phyloP scores from a whole-genome alignment of 2,113 vertebrate species.

The Sander vitreus region DNA sequence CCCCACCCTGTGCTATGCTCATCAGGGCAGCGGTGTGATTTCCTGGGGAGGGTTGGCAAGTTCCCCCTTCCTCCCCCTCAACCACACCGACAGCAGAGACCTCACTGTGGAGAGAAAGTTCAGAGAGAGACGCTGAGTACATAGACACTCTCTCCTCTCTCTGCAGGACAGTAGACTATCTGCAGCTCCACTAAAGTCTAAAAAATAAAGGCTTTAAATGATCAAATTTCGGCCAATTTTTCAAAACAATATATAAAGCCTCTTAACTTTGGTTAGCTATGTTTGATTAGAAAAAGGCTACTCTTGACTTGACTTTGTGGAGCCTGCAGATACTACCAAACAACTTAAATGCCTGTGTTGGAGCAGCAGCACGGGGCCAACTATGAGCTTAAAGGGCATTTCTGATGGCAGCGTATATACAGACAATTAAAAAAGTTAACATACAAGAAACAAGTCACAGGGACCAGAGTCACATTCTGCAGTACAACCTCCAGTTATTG shows the following conservation, averaged over 20 bases:
- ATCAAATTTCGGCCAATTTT: background rate
- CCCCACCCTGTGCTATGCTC: conserved; percentile 38
- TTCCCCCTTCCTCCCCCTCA: conserved; percentile 78
- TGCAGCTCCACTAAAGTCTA: conserved; percentile 15
- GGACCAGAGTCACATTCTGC: background rate
- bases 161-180: conserved; percentile 67
- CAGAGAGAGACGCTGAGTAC: conserved; percentile 53
- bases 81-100: conserved; percentile 76
- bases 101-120: conserved; percentile 50
- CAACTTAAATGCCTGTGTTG: conserved; percentile 39
- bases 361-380: conserved; percentile 51
- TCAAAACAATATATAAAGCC: background rate
- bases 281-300: conserved; percentile 1
- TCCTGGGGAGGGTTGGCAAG: conserved; percentile 79
- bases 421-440: background rate
- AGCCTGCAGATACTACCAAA: conserved; percentile 28
- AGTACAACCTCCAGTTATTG: background rate
- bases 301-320: background rate
- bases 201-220: background rate
- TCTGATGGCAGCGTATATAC: conserved; percentile 79
- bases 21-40: conserved; percentile 80
- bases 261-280: background rate
- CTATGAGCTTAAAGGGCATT: conserved; percentile 79
- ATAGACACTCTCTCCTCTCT: conserved; percentile 53
- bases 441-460: background rate